Conservation (phyloP, 2,888 invertebrate species). For the Hirtodrosophila duncani region DNA sequence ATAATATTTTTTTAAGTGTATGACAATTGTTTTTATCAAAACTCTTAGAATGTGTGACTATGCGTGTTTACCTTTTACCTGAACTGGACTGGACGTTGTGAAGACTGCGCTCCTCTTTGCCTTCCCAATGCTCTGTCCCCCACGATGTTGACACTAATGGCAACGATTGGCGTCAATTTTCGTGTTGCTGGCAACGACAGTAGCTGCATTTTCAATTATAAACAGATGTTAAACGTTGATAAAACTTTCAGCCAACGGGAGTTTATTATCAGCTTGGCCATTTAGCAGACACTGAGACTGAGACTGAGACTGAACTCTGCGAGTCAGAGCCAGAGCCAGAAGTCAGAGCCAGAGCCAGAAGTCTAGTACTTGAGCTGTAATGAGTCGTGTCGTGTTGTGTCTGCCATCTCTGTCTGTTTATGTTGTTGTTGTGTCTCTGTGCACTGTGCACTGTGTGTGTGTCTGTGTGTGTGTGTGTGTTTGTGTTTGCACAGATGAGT, state of each 20-base stretch:
- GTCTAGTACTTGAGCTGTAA: constrained; percentile 66
- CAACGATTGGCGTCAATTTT: constrained; percentile 75
- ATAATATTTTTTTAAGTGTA: too few species aligned
- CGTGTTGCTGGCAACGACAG: constrained; percentile 58
- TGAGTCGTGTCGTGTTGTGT: constrained; percentile 53
- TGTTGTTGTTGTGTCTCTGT: neutral
- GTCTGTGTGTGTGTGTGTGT: neutral
- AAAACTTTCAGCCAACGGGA: constrained; percentile 33
- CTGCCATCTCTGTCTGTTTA: constrained; percentile 1
- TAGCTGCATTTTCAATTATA: constrained; percentile 76
- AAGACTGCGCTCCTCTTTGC: too few species aligned
- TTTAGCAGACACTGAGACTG: neutral
- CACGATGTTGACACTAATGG: constrained; percentile 69
- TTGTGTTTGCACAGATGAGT: constrained; percentile 65
- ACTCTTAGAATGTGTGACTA: too few species aligned
- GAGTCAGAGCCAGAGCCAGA: neutral
- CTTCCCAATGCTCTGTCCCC: too few species aligned
- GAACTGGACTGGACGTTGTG: too few species aligned
- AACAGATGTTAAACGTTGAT: constrained; percentile 74
- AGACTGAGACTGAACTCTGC: too few species aligned
- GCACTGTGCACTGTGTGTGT: neutral
- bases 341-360: constrained; percentile 5
- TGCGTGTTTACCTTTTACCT: too few species aligned
- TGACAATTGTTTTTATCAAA: too few species aligned
- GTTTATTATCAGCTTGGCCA: constrained; percentile 36